Evolutionary conservation across 2,113 vertebrate genomes (phyloP).

Genomic region (Menidia beryllina): DNA sequence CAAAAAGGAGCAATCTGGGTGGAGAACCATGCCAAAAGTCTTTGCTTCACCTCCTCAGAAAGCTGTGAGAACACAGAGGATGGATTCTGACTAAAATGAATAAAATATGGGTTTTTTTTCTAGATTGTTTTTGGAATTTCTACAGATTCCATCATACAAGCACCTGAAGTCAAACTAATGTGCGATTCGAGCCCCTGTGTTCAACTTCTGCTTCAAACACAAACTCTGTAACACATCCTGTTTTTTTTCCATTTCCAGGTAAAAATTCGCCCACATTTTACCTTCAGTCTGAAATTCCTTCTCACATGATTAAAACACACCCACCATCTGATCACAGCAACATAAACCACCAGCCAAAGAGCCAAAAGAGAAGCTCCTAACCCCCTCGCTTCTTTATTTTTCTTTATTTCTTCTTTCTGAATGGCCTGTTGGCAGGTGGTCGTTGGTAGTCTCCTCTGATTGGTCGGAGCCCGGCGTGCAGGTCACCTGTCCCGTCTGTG

Average conservation of each 20-base stretch:
- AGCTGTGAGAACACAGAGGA: too few species aligned
- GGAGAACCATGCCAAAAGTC: too few species aligned
- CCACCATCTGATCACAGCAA: not conserved
- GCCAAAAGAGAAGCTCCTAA: too few species aligned
- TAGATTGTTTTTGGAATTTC: too few species aligned
- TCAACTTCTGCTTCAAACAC: not conserved
- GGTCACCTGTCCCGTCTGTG: slow-evolving; percentile 51
- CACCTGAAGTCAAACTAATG: not conserved
- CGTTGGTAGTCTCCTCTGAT: slow-evolving; percentile 16
- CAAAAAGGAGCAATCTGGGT: too few species aligned
- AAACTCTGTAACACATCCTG: not conserved
- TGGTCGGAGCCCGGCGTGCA: slow-evolving; percentile 8
- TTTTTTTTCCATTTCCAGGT: too few species aligned
- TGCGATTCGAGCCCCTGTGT: too few species aligned
- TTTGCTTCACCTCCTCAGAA: too few species aligned
- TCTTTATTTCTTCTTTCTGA: not conserved
- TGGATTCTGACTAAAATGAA: too few species aligned
- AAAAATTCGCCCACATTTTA: too few species aligned
- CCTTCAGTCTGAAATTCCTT: not conserved
- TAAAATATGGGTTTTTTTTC: too few species aligned
- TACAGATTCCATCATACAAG: not conserved
- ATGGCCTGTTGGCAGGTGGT: not conserved
- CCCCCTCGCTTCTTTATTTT: not conserved
- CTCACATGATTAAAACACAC: not conserved
- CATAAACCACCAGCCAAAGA: not conserved